Evolutionary conservation across 2,888 invertebrate genomes (phyloP), one percentile per base, ranked within the genome.

Genomic region (Schrankia costaestrigalis): DNA sequence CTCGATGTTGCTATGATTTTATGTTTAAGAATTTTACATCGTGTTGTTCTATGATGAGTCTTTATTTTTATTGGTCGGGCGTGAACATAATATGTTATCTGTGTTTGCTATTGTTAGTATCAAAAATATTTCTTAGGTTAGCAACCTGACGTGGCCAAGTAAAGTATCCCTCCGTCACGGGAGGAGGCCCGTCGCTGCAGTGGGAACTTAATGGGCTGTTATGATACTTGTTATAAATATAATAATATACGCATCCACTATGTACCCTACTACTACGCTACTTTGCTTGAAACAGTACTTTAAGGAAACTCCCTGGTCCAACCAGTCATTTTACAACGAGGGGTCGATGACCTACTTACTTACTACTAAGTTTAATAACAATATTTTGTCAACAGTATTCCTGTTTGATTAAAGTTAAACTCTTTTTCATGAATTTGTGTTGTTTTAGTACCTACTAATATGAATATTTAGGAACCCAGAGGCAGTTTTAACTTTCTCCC

Each of bases 361-460:
- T n/a, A n/a, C n/a, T n/a, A n/a, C n/a, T n/a, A n/a, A 13, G 56
- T 52, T 56, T 60, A 60, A 58, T 57, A 54, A 46, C 48, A 45
- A 54, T 61, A 61, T 49, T 52, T 51, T 49, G 49, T 38, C 39
- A 47, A 28, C 41, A 39, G 39, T 8, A 31, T 46, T 40, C 33
- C 36, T 45, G 54, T 42, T 54, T 56, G 46, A 49, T 59, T 57
- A 40, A 57, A 47, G 42, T 37, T 56, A 43, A 46, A 31, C 43
- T 26, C 31, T 56, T 51, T 55, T 51, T 59, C 45, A 43, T 45
- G 42, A 36, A 34, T 22, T 43, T 37, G 28, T 36, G 37, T 47
- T 45, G 35, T 46, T 54, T 41, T 45, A 43, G 35, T 41, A 35
- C 39, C 54, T 53, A 40, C 11, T 23, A 9, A 41, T 32, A 57